phyloP scores from a whole-genome alignment of 2,797 vertebrate genomes.

The Acanthopagrus latus region DNA sequence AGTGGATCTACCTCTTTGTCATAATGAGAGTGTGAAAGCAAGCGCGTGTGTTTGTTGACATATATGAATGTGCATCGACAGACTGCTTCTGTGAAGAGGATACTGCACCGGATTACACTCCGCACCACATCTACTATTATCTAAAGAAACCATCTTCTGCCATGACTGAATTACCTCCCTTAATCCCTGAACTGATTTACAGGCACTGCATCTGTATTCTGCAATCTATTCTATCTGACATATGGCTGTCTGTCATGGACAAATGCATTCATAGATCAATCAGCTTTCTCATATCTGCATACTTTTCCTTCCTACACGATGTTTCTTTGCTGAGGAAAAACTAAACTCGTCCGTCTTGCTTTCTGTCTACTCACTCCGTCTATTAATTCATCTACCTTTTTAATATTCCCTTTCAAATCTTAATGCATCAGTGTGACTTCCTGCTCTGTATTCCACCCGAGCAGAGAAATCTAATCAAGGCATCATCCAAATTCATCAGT shows the following conservation, averaged over 20 bases:
- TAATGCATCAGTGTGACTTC: slow-evolving; percentile 47
- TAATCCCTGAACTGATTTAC: slow-evolving; percentile 62
- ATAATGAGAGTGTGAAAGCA: background rate
- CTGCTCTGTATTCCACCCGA: slow-evolving; percentile 60
- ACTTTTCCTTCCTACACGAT: background rate
- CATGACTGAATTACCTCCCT: slow-evolving; percentile 40
- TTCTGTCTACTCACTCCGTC: slow-evolving; percentile 19
- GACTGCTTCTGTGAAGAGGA: slow-evolving; percentile 10
- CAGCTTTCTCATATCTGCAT: slow-evolving; percentile 25
- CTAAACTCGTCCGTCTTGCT: background rate
- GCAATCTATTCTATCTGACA: slow-evolving; percentile 50
- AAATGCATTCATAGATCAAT: slow-evolving; percentile 40
- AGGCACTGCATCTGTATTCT: slow-evolving; percentile 34
- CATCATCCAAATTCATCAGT: slow-evolving; percentile 74
- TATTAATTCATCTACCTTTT: slow-evolving; percentile 54
- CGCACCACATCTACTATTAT: slow-evolving; percentile 34
- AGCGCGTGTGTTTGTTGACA: slow-evolving; percentile 1
- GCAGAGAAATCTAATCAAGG: slow-evolving; percentile 66
- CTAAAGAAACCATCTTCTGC: slow-evolving; percentile 41
- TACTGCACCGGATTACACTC: slow-evolving; percentile 7
- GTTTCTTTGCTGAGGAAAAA: slow-evolving; percentile 10
- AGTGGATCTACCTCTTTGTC: background rate
- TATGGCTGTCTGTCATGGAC: slow-evolving; percentile 28
- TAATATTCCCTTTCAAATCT: slow-evolving; percentile 57
- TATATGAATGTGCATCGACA: slow-evolving; percentile 4